Evolutionary conservation across 2,113 vertebrate genomes (phyloP).

Genomic region (Paralichthys olivaceus): DNA sequence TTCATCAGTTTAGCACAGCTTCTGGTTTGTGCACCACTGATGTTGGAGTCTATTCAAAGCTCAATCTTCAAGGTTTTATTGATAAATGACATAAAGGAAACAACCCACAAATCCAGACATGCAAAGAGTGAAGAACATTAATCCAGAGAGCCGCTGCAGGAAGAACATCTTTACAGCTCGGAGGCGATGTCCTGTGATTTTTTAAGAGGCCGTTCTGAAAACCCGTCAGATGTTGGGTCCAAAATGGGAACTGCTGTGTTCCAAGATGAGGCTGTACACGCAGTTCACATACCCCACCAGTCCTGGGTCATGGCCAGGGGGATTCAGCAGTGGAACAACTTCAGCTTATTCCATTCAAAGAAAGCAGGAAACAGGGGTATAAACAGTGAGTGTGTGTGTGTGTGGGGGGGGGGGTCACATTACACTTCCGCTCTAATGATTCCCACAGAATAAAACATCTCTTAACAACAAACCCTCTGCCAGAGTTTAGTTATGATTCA

Average conservation of each 20-base stretch:
- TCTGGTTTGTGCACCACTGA: not conserved
- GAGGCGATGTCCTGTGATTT: constrained; percentile 24
- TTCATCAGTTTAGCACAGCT: not conserved
- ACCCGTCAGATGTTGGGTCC: constrained; percentile 52
- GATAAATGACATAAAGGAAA: not conserved
- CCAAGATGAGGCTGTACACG: constrained; percentile 53
- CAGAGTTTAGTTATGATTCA: constrained; percentile 36
- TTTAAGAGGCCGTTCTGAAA: constrained; percentile 36
- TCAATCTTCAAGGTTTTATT: not conserved
- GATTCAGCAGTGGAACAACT: constrained; percentile 72
- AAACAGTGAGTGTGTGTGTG: constrained; percentile 72
- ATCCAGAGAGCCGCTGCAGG: constrained; percentile 33
- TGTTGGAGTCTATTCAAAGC: not conserved
- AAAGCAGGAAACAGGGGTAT: constrained; percentile 80
- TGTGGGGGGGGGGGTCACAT: constrained; percentile 57
- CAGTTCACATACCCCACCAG: constrained; percentile 71
- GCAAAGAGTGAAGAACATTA: constrained; percentile 13
- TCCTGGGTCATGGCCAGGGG: constrained; percentile 75
- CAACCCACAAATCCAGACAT: not conserved
- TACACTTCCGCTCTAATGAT: constrained; percentile 71
- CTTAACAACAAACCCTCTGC: constrained; percentile 46
- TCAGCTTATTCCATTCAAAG: constrained; percentile 65
- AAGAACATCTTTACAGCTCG: constrained; percentile 39
- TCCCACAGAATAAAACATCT: constrained; percentile 65
- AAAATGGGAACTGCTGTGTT: constrained; percentile 55